Conservation (phyloP, 1,140 invertebrate species). For the Drosophila malerkotliana region DNA sequence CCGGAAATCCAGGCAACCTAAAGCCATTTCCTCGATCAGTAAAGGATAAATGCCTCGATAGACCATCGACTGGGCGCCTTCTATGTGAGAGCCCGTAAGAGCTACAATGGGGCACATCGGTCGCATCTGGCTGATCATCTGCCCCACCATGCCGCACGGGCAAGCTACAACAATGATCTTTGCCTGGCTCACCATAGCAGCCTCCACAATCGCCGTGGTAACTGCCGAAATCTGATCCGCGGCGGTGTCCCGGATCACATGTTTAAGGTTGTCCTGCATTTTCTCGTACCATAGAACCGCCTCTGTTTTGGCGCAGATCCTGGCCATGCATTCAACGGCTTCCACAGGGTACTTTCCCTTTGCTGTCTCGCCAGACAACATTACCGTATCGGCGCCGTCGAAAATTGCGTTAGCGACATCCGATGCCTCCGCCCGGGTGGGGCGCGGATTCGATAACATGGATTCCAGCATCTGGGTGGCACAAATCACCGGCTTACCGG, state of each 20-base stretch:
- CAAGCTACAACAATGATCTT: constrained; percentile 56
- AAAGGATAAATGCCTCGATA: constrained; percentile 52
- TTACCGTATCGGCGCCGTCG: constrained; percentile 98
- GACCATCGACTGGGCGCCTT: constrained; percentile 42
- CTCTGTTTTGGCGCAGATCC: constrained; percentile 60
- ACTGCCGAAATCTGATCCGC: constrained; percentile 45
- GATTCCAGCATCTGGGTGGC: constrained; percentile 99
- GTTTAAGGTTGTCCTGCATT: constrained; percentile 46
- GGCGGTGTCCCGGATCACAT: constrained; percentile 2
- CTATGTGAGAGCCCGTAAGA: constrained; percentile 24
- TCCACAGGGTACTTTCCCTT: constrained; percentile 97
- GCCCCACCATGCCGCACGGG: constrained; percentile 32
- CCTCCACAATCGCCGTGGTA: constrained; percentile 46
- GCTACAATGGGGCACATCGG: constrained; percentile 53
- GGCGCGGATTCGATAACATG: constrained; percentile 97
- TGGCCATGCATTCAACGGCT: constrained; percentile 48
- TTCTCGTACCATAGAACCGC: constrained; percentile 58
- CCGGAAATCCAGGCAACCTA: constrained; percentile 33
- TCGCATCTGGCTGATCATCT: constrained; percentile 54
- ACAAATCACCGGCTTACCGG: constrained; percentile 98
- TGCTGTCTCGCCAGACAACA: constrained; percentile 99
- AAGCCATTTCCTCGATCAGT: constrained; percentile 46
- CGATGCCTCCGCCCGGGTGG: constrained; percentile 96
- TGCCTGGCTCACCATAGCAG: constrained; percentile 34
- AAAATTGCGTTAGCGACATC: constrained; percentile 99